Percentiles rank a stretch among this genome's conserved stretches.
Evolutionary conservation across 1,140 invertebrate species (phyloP).

Genomic region (Eulimnadia texana): DNA sequence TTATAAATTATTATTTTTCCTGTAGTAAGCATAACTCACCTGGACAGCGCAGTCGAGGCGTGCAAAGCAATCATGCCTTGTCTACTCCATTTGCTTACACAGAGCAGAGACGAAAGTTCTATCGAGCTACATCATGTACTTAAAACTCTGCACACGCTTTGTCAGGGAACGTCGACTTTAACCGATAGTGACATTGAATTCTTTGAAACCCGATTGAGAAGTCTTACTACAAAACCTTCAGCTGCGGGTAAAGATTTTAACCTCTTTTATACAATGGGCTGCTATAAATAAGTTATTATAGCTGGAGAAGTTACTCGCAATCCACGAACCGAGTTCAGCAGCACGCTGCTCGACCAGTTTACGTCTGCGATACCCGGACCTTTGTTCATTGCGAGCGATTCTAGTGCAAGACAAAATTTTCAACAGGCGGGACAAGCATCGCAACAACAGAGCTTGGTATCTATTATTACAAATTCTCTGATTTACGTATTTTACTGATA

Average conservation of each 20-base stretch:
- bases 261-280: not conserved
- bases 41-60: not conserved
- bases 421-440: not conserved
- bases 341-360: slow-evolving; percentile 45
- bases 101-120: no score
- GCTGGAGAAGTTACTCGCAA: not conserved
- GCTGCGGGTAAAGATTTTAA: no score
- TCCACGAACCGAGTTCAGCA: not conserved
- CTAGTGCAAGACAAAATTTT: not conserved
- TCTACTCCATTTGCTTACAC: not conserved
- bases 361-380: slow-evolving; percentile 36
- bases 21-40: not conserved
- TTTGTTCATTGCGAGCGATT: not conserved
- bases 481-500: no score
- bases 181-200: no score
- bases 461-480: no score
- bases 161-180: no score
- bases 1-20: not conserved
- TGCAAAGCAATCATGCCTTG: not conserved
- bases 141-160: no score
- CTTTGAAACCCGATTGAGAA: no score
- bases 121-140: no score
- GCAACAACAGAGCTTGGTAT: not conserved
- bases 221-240: no score
- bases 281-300: not conserved